These are phyloP conservation scores for Miichthys miiuy DNA, from an alignment of 2,797 vertebrate species.

Conservation along the genomic window DNA sequence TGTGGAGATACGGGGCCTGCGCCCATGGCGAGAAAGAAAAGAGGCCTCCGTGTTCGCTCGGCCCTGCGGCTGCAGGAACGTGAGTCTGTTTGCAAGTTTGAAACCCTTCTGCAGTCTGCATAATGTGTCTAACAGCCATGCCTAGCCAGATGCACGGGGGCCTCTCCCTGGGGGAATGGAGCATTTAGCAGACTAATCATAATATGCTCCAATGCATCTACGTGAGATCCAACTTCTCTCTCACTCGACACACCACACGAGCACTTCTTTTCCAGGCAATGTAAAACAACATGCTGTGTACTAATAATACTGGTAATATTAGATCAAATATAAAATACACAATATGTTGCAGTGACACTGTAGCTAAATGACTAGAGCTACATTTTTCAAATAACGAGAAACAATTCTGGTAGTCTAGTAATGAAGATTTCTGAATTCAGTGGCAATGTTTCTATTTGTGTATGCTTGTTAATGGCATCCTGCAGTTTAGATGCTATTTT, in stretches of 20 bases:
- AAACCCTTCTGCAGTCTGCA: conserved; percentile 60
- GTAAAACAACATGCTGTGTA: conserved; percentile 5
- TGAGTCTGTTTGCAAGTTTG: conserved; percentile 53
- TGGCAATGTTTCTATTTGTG: neutral
- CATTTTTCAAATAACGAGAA: conserved; percentile 9
- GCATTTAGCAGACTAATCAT: conserved; percentile 73
- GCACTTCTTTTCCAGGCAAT: conserved; percentile 34
- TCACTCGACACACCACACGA: conserved; percentile 27
- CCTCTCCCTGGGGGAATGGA: conserved; percentile 49
- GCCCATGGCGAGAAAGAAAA: conserved; percentile 37
- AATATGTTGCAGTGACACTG: conserved; percentile 15
- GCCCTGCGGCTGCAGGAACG: conserved; percentile 32
- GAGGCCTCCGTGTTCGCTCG: conserved; percentile 24
- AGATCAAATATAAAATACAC: neutral
- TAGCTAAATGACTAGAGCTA: neutral
- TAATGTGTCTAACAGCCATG: conserved; percentile 56
- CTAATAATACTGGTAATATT: neutral
- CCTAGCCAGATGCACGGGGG: conserved; percentile 60
- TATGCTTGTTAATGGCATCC: conserved; percentile 4
- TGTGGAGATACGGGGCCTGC: conserved; percentile 50
- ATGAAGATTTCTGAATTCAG: neutral
- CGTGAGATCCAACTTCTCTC: conserved; percentile 50
- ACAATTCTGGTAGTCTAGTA: neutral
- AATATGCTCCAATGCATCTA: conserved; percentile 62
- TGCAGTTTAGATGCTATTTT: neutral